phyloP scores from a whole-genome alignment of 2,113 vertebrate genomes.

The Paradoxurus hermaphroditus region DNA sequence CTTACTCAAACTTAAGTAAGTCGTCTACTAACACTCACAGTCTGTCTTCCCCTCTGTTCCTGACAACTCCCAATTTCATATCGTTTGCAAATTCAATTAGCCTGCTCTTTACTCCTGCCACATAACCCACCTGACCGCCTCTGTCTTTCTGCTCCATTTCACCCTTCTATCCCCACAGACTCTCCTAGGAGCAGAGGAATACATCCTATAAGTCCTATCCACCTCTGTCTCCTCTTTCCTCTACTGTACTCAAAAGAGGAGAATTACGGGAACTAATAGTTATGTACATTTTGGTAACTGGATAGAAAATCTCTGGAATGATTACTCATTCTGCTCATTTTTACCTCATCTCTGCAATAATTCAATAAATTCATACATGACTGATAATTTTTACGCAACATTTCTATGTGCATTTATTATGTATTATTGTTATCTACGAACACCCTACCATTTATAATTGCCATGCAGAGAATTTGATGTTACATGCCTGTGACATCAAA shows the following conservation, averaged over 20 bases:
- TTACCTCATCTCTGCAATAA: not conserved
- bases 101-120: constrained; percentile 39
- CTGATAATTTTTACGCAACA: not conserved
- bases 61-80: constrained; percentile 57
- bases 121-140: constrained; percentile 46
- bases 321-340: not conserved
- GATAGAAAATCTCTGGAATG: not conserved
- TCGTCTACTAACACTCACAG: not conserved
- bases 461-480: not conserved
- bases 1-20: constrained; percentile 31
- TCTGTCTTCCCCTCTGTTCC: constrained; percentile 36
- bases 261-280: not conserved
- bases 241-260: not conserved
- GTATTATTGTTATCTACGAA: not conserved
- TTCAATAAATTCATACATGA: not conserved
- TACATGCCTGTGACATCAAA: not conserved
- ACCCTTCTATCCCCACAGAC: not conserved
- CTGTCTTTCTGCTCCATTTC: constrained; percentile 55
- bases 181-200: not conserved
- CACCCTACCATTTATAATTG: not conserved
- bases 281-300: not conserved
- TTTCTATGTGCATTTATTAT: not conserved
- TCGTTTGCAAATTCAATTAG: constrained; percentile 66
- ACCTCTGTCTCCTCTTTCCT: not conserved
- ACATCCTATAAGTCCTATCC: not conserved